Base-by-base conservation (phyloP, 2,888 invertebrate genomes). In the Scaptodrosophila latifasciaeformis region DNA sequence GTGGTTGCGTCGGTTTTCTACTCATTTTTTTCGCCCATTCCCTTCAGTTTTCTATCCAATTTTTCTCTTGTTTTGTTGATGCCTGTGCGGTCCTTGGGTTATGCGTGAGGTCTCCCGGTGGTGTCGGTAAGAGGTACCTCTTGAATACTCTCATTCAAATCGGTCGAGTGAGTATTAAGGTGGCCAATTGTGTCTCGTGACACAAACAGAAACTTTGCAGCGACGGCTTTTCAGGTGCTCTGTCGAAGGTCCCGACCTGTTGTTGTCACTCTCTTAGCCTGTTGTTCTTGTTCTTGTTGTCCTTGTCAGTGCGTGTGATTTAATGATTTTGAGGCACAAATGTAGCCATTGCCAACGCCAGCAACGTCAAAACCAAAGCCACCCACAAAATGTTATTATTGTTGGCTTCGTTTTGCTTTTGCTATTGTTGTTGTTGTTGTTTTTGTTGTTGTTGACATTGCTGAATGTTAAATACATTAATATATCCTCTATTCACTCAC, bases 381-480 rank as follows among this genome's bases (percentile, higher is more conserved):
- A 39, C 29, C 15, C 12, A 50, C 48, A 21, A 56, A 59, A 49
- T 72, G 69, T 68, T 68, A 76, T n/a, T n/a, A n/a, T n/a, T n/a
- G n/a, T n/a, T n/a, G n/a, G n/a, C n/a, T n/a, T n/a, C n/a, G n/a
- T n/a, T n/a, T n/a, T n/a, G n/a, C n/a, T n/a, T n/a, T n/a, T n/a
- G n/a, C 13, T 10, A 12, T 34, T 10, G n/a, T 21, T 19, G 7
- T 42, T 42, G 24, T 27, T 19, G 7, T 42, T 42, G 24, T 27
- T 42, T 13, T 42, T 42, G 43, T 75, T 75, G 74, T 72, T 77
- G 80, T 59, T 76, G 70, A 74, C n/a, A n/a, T 77, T 80, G 81
- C 74, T 76, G 80, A 76, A 76, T 76, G 74, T 81, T 62, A 79
- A 70, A 70, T 72, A 79, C 72, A 74, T 74, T 74, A 71, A 74